Evolutionary conservation across 2,888 invertebrate species (phyloP), one percentile per base, ranked within the genome.

Genomic region (Cyrtodaria siliqua): DNA sequence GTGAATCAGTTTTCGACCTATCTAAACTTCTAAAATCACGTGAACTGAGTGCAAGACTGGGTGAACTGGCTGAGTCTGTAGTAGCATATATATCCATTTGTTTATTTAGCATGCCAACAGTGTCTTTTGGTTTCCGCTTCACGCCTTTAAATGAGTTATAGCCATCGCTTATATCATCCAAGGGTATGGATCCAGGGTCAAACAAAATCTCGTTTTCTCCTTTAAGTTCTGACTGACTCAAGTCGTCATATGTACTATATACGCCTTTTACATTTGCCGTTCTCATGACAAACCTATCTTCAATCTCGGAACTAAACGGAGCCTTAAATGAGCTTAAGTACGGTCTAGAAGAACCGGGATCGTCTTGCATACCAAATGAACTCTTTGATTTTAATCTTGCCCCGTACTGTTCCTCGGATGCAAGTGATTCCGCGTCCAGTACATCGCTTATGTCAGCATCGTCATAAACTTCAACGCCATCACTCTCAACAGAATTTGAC

Each of bases 381-480:
- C 20, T 20, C n/a, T 20, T 44, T 20, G 20, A 18, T 20, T 18
- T 44, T 18, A 6, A 44, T 18, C n/a, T 44, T 44, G n/a, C 44
- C 6, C 44, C 20, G 44, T 20, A 62, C 29, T 44, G 44, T 44
- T 44, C 44, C n/a, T 20, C 44, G 4, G 44, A 44, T 18, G 3
- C 44, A 9, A 18, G n/a, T 9, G 44, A 44, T 4, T 44, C n/a
- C 4, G 4, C 16, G 20, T 44, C 44, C 9, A 74, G 63, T 8
- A 89, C 81, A 38, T 81, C 80, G 33, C 78, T 82, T 6, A 87
- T 86, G 70, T 89, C 89, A 9, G 69, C 72, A 20, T 83, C 86
- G 1, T 82, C 81, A 50, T 88, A 88, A 12, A 66, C 67, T 18
- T 71, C 79, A 2, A 53, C 55, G 3, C 74, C 80, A 9, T 79